These are phyloP conservation scores for Procapra przewalskii DNA, from an alignment of 2,113 vertebrate genomes.

Conservation along the genomic window DNA sequence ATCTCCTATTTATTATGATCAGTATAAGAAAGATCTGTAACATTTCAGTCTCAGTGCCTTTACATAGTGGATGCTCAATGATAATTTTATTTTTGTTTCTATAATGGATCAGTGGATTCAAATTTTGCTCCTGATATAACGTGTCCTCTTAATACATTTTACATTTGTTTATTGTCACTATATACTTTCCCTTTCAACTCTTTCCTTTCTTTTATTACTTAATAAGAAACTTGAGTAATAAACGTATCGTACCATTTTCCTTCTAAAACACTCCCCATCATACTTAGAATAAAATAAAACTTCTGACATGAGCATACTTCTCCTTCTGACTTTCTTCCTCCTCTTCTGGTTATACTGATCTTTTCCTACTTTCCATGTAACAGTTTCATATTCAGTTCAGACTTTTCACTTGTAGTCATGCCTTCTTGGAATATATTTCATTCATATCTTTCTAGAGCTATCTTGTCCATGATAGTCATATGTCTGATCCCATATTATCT, in stretches of 20 bases:
- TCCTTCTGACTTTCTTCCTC: fast-evolving
- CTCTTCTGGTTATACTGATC: not conserved
- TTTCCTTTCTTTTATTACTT: not conserved
- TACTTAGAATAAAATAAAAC: not conserved
- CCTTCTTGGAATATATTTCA: not conserved
- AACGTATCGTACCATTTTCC: not conserved
- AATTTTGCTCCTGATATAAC: not conserved
- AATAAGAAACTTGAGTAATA: not conserved
- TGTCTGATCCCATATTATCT: too few species aligned
- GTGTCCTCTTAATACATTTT: not conserved
- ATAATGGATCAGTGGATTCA: not conserved
- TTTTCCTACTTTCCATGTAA: not conserved
- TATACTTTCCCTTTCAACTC: not conserved
- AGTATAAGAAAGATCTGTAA: fast-evolving
- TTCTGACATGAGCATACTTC: not conserved
- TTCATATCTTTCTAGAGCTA: not conserved
- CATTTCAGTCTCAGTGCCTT: not conserved
- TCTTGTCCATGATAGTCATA: fast-evolving
- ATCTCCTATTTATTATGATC: not conserved
- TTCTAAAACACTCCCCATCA: not conserved
- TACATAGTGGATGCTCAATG: not conserved
- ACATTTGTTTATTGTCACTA: not conserved
- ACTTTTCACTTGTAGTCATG: not conserved
- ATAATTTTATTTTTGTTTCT: not conserved
- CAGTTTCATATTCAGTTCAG: not conserved